Evolutionary conservation across 2,797 vertebrate species (phyloP), one percentile per base, ranked within the genome.

Genomic region (Labeo calbasu): DNA sequence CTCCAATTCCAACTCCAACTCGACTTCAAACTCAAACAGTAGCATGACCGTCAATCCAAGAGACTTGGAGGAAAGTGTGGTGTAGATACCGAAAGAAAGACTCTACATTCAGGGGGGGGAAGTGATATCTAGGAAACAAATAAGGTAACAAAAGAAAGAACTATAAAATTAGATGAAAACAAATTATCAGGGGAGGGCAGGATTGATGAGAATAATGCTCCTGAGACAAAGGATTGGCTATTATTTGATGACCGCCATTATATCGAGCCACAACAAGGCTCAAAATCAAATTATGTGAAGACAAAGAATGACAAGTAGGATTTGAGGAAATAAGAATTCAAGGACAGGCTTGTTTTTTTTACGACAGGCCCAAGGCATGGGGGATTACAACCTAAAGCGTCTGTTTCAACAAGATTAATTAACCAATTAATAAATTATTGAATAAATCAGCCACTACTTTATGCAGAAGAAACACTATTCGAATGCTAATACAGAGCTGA

Each of bases 1-100:
- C 84, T 94, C 87, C 68, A 89, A 89, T 63, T 88, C 94, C 68
- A 95, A 95, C 89, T 83, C 73, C 2, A 84, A 72, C 80, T 94
- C 87, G 2, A 88, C 85, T 59, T 88, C 94, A 71, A 95, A 95
- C 89, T 95, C 93, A 9, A 95, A 95, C 91, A 79, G 86, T 4
- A 91, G 89, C n/a, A 87, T 85, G 55, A 88, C 87, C 0, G 78
- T 85, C 88, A 92, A 92, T 1, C 84, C 91, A 0, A 94, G 94
- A 66, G 90, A 94, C 70, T 88, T 94, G 81, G 96, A 96, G 87
- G 97, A 97, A 86, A 95, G 92, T 0, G 93, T 95, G 78, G 93
- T 94, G 86, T 88, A 93, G 82, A 68, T 55, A 28, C 32, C 51
- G 1, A 79, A 66, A 77, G n/a, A 77, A 28, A 21, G n/a, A 77